phyloP scores from a whole-genome alignment of 2,888 invertebrate species.

The Noctua janthe region DNA sequence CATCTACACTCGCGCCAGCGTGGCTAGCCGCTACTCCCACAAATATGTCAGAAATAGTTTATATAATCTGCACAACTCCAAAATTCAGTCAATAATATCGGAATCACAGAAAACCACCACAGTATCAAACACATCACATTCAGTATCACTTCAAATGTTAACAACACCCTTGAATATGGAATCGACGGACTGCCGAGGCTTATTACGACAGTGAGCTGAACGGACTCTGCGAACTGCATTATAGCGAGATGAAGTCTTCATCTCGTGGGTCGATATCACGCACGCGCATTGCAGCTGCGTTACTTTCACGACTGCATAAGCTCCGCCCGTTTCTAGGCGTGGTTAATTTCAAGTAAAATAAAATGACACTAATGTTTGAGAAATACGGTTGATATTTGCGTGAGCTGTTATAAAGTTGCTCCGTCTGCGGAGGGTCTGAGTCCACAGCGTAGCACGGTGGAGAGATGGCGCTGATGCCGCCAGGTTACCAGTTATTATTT shows the following conservation, averaged over 20 bases:
- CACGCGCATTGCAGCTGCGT: slow-evolving; percentile 33
- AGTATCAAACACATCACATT: slow-evolving; percentile 7
- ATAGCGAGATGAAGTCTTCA: neutral
- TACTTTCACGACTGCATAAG: neutral
- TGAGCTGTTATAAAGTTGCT: neutral
- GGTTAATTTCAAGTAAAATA: neutral
- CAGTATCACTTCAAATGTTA: neutral
- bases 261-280: slow-evolving; percentile 29
- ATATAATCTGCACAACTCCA: neutral
- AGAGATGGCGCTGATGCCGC: neutral
- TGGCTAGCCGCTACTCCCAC: no score
- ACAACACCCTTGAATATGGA: neutral
- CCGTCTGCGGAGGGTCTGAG: neutral
- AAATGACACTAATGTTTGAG: no score
- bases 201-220: neutral
- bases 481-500: neutral
- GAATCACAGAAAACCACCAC: slow-evolving; percentile 26
- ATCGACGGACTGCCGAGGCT: neutral
- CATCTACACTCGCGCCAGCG: neutral
- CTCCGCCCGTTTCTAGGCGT: slow-evolving; percentile 17
- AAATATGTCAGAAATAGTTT: neutral
- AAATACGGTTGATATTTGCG: slow-evolving; percentile 12
- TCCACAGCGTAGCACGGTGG: neutral
- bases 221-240: neutral
- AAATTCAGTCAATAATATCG: slow-evolving; percentile 11